Conservation (phyloP, 2,888 invertebrate species). For the Mimas tiliae region DNA sequence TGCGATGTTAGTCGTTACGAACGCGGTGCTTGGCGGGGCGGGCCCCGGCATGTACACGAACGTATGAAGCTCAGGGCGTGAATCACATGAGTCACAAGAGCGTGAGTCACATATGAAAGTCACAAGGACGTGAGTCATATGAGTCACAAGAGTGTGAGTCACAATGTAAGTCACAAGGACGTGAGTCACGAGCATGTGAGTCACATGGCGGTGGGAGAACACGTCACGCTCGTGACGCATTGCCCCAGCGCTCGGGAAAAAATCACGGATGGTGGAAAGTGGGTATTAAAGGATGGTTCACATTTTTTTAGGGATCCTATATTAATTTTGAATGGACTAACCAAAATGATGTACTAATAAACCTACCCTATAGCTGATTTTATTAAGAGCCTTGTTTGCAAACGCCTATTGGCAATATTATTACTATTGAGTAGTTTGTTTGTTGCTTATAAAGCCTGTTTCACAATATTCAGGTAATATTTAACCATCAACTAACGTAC, state of each 20-base stretch:
- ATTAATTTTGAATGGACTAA: not conserved
- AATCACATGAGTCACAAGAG: not conserved
- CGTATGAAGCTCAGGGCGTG: not conserved
- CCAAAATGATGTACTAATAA: not conserved
- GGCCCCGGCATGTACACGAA: constrained; percentile 12
- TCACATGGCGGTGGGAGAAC: constrained; percentile 2
- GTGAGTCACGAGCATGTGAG: too few relatives aligned
- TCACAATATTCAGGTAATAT: too few relatives aligned
- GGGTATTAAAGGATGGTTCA: constrained; percentile 18
- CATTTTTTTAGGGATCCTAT: not conserved
- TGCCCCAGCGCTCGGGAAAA: not conserved
- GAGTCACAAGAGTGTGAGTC: too few relatives aligned
- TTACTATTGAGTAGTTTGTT: too few relatives aligned
- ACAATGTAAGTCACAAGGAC: too few relatives aligned
- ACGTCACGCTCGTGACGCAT: not conserved
- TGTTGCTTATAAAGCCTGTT: too few relatives aligned
- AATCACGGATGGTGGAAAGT: constrained; percentile 16
- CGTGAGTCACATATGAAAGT: not conserved
- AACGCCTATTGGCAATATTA: too few relatives aligned
- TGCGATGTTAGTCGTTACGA: constrained; percentile 16
- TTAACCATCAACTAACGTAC: too few relatives aligned
- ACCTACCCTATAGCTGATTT: not conserved
- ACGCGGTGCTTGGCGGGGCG: constrained; percentile 10
- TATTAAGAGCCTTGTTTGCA: too few relatives aligned
- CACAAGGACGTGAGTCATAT: too few relatives aligned